A percentile compares a stretch with the other conserved stretches of the same genome.
phyloP scores from a whole-genome alignment of 1,140 invertebrate genomes.

The Limonius californicus region DNA sequence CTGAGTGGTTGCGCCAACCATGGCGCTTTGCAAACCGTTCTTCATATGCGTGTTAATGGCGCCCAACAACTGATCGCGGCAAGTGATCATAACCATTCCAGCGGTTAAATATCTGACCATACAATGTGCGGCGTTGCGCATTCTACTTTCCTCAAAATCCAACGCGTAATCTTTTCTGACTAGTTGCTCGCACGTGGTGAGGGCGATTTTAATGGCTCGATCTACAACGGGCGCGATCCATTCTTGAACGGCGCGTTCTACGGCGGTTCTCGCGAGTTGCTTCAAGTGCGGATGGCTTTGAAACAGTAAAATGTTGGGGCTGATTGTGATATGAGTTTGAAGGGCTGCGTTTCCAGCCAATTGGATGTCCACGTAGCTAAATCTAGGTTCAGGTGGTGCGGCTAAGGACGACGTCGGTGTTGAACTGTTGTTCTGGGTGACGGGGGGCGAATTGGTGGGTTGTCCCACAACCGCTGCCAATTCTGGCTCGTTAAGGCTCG shows the following conservation, averaged over 20 bases:
- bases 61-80: constrained; percentile 84
- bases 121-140: constrained; percentile 89
- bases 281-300: constrained; percentile 88
- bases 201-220: constrained; percentile 90
- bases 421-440: constrained; percentile 51
- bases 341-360: constrained; percentile 72
- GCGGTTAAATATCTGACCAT: constrained; percentile 96
- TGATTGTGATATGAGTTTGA: constrained; percentile 77
- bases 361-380: constrained; percentile 85
- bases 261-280: constrained; percentile 76
- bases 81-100: constrained; percentile 98
- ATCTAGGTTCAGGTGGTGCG: constrained; percentile 75
- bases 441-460: constrained; percentile 45
- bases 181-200: constrained; percentile 94
- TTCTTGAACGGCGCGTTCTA: constrained; percentile 93
- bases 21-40: constrained; percentile 67
- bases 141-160: constrained; percentile 89
- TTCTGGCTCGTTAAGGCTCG: constrained; percentile 46
- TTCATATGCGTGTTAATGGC: constrained; percentile 87
- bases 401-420: constrained; percentile 54
- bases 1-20: constrained; percentile 66
- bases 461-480: constrained; percentile 46
- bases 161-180: constrained; percentile 97
- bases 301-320: constrained; percentile 73
- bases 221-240: constrained; percentile 94